These are phyloP conservation scores for Brachionus koreanus DNA, from an alignment of 1,140 invertebrate species.

Conservation along the genomic window DNA sequence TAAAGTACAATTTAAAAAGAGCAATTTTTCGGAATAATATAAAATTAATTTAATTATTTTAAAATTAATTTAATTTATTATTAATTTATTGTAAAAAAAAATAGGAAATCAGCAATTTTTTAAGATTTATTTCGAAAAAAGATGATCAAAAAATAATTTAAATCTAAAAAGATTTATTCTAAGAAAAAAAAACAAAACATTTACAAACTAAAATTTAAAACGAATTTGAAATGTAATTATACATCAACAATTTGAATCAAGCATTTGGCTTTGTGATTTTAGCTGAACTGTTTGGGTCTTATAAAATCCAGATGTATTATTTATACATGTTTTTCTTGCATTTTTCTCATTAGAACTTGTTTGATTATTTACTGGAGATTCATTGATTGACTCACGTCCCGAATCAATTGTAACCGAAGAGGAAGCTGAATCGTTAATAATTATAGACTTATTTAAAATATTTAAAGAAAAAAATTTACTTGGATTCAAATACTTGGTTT, in stretches of 20 bases:
- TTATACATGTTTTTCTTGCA: background rate
- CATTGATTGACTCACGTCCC: conserved; percentile 1
- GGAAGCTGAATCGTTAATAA: conserved; percentile 17
- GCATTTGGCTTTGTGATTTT: background rate
- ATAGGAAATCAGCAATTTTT: too few relatives aligned
- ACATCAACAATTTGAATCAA: conserved; percentile 31
- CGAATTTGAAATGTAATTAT: background rate
- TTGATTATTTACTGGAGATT: conserved; percentile 25
- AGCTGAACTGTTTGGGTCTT: conserved; percentile 34
- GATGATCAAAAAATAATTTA: background rate
- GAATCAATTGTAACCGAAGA: conserved; percentile 9
- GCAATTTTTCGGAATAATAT: too few relatives aligned
- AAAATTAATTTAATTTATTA: too few relatives aligned
- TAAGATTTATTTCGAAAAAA: too few relatives aligned
- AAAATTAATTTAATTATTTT: too few relatives aligned
- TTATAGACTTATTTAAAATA: conserved; percentile 1
- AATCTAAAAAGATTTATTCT: background rate
- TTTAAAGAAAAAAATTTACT: background rate
- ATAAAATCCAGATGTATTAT: background rate
- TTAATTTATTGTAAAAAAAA: too few relatives aligned
- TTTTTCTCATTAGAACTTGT: background rate
- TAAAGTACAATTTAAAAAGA: too few relatives aligned
- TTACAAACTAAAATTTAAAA: background rate
- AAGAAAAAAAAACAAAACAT: background rate
- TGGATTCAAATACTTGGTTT: background rate